Evolutionary conservation across 2,888 invertebrate genomes (phyloP), one percentile per base, ranked within the genome.

Genomic region (Drosophila leonis): DNA sequence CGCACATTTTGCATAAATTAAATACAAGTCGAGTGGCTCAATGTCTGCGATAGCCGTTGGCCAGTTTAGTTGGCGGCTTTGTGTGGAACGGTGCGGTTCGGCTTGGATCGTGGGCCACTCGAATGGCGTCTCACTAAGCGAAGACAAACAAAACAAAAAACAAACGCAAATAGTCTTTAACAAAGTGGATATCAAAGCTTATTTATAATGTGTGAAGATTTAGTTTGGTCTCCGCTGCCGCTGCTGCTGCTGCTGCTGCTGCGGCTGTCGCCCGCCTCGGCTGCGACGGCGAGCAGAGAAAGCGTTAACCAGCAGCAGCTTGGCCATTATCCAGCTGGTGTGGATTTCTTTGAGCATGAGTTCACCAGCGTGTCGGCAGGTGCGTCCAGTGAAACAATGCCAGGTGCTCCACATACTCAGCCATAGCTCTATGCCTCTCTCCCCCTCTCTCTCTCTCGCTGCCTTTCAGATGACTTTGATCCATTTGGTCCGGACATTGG

Each of bases 281-380:
- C 69, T 35, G 57, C 57, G 72, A n/a, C 71, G 35, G 56, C 61
- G 18, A 27, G n/a, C 72, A 76, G 86, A 77, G 86, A 86, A 82
- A 88, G 88, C 61, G 65, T 44, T 44, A 75, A 6, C 48, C 48
- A 81, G 67, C 41, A 70, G 55, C 51, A 70, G 33, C 69, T 62
- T 39, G 57, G 65, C 37, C 81, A 65, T 55, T 79, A 82, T 82
- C 86, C 91, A 46, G 72, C 82, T 61, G 84, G 85, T 18, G 86
- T 90, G 69, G 90, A 91, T 80, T 88, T 91, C 52, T 91, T 91
- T 44, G 90, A 91, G 41, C 90, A 91, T 49, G 91, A 91, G 55
- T 90, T 91, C 57, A 78, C 68, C 60, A 90, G 83, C 64, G 37
- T 88, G 1, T 56, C 74, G 12, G 46, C 74, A 83, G 88, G 88